These are phyloP conservation scores for Stegodyphus mimosarum DNA, from an alignment of 1,140 invertebrate species.

Conservation along the genomic window DNA sequence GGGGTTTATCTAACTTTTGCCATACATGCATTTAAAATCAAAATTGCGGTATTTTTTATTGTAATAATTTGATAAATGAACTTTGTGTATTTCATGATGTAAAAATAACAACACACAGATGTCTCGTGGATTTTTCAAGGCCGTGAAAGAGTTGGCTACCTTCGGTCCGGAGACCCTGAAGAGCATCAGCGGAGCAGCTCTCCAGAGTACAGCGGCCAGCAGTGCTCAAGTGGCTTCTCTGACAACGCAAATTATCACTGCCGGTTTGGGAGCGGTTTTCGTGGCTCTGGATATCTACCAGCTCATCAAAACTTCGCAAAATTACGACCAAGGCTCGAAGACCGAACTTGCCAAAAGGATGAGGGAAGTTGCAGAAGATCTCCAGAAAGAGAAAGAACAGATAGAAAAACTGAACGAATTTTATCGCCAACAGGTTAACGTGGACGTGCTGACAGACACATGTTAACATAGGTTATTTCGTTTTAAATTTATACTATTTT, in stretches of 20 bases:
- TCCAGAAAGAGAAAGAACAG: conserved; percentile 25
- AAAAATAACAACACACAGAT: too few relatives aligned
- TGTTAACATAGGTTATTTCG: neutral
- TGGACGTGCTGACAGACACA: conserved; percentile 17
- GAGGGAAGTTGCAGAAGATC: conserved; percentile 5
- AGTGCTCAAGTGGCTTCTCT: conserved; percentile 34
- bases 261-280: conserved; percentile 36
- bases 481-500: too few relatives aligned
- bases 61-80: too few relatives aligned
- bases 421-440: conserved; percentile 28
- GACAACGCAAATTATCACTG: conserved; percentile 29
- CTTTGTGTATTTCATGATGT: too few relatives aligned
- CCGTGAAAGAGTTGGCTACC: conserved; percentile 25
- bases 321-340: conserved; percentile 44
- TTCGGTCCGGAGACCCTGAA: conserved; percentile 44
- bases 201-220: conserved; percentile 35
- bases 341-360: conserved; percentile 38
- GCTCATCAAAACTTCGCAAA: conserved; percentile 29
- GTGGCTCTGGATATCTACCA: conserved; percentile 46
- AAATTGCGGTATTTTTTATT: too few relatives aligned
- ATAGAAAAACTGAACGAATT: conserved; percentile 29
- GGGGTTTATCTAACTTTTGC: too few relatives aligned
- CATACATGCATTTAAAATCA: too few relatives aligned
- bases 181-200: conserved; percentile 31
- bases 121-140: conserved; percentile 6